Evolutionary conservation across 2,113 vertebrate species (phyloP).

Genomic region (Vireo altiloquus): DNA sequence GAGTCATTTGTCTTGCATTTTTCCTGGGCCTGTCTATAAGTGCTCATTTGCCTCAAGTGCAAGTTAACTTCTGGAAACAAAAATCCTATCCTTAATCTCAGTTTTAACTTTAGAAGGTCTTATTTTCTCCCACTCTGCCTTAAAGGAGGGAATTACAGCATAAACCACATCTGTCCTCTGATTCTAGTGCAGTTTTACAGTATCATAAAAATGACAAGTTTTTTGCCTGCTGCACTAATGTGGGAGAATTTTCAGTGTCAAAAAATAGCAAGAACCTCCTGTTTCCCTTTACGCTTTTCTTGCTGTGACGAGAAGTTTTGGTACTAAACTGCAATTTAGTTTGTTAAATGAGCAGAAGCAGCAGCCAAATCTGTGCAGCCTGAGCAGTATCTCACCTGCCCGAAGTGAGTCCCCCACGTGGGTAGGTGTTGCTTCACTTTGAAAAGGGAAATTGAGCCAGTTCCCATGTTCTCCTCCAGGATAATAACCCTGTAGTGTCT

Average conservation of each 20-base stretch:
- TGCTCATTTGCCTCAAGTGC: not conserved
- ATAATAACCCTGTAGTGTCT: not conserved
- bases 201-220: not conserved
- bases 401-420: not conserved
- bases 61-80: not conserved
- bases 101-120: not conserved
- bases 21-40: not conserved
- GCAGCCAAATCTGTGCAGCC: not conserved
- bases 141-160: not conserved
- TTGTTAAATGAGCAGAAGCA: not conserved
- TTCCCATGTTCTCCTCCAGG: not conserved
- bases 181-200: not conserved
- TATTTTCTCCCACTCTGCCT: not conserved
- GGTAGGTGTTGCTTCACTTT: not conserved
- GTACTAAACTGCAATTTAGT: not conserved
- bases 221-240: not conserved
- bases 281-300: not conserved
- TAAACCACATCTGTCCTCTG: not conserved
- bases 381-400: not conserved
- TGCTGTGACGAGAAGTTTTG: not conserved
- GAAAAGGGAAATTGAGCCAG: not conserved
- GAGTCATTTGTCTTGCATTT: not conserved
- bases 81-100: not conserved
- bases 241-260: constrained; percentile 1
- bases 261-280: not conserved